phyloP scores from a whole-genome alignment of 1,140 invertebrate genomes.

The Drosophila pruinosa region DNA sequence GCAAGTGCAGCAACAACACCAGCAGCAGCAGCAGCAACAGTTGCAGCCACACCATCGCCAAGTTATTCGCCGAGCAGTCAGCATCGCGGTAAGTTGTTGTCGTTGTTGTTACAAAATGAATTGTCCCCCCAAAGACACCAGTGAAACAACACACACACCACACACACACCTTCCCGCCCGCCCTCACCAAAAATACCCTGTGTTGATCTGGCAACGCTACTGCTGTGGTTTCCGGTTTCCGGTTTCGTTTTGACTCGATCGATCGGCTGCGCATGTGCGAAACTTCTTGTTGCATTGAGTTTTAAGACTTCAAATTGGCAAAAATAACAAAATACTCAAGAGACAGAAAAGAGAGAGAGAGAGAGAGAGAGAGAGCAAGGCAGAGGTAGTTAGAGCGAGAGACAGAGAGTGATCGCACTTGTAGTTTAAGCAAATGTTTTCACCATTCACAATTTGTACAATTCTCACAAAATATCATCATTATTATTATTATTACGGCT shows the following conservation, averaged over 20 bases:
- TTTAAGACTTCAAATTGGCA: constrained; percentile 72
- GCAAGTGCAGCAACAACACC: constrained; percentile 22
- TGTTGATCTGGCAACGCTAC: constrained; percentile 29
- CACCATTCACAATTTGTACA: too few species aligned
- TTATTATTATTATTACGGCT: constrained; percentile 10
- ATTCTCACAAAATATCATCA: background rate
- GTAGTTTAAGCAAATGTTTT: too few species aligned
- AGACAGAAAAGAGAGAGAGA: constrained; percentile 7
- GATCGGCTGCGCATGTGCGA: constrained; percentile 69
- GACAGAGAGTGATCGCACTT: background rate
- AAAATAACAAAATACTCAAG: constrained; percentile 2
- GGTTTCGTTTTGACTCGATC: constrained; percentile 9
- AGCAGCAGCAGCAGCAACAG: constrained; percentile 45
- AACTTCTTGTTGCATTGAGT: constrained; percentile 83
- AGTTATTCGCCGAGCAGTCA: constrained; percentile 89
- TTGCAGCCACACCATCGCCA: constrained; percentile 71
- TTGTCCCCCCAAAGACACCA: constrained; percentile 16
- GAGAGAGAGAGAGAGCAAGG: background rate
- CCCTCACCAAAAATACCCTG: background rate
- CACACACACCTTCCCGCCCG: background rate
- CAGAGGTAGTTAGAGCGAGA: background rate
- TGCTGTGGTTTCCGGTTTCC: background rate
- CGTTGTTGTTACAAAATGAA: constrained; percentile 41
- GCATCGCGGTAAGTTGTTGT: constrained; percentile 87
- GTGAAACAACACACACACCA: constrained; percentile 1